Evolutionary conservation across 1,140 invertebrate genomes (phyloP).

Genomic region (Drosophila sucinea): DNA sequence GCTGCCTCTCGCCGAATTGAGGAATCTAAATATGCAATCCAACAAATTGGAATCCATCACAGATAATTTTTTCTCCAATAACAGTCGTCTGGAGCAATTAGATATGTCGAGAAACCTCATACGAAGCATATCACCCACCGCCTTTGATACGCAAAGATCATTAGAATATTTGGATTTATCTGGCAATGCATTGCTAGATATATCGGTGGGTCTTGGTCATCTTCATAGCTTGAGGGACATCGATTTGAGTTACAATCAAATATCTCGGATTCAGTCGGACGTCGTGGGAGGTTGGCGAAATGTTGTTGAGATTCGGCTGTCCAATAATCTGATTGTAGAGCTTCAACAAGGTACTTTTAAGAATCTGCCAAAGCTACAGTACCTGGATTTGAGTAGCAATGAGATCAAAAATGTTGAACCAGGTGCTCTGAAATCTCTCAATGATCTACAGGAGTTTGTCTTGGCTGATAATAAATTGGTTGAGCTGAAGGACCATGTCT

Average conservation of each 20-base stretch:
- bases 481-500: conserved; percentile 88
- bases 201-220: conserved; percentile 88
- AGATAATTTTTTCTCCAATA: conserved; percentile 87
- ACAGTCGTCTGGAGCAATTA: conserved; percentile 86
- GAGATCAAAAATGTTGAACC: conserved; percentile 90
- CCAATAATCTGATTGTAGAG: conserved; percentile 90
- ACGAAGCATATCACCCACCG: conserved; percentile 86
- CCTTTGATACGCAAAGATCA: conserved; percentile 87
- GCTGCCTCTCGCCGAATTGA: conserved; percentile 86
- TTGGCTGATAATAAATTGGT: conserved; percentile 90
- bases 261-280: conserved; percentile 88
- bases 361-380: conserved; percentile 88
- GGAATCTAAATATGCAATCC: conserved; percentile 89
- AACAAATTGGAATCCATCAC: conserved; percentile 90
- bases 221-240: conserved; percentile 88
- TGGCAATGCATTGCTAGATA: conserved; percentile 89
- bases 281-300: conserved; percentile 87
- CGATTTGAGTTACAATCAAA: conserved; percentile 91
- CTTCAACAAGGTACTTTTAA: conserved; percentile 89
- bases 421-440: conserved; percentile 90
- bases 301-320: conserved; percentile 87
- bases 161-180: conserved; percentile 90
- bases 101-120: conserved; percentile 92
- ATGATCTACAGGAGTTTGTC: conserved; percentile 90
- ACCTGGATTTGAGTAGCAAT: conserved; percentile 92